These are phyloP conservation scores for Clupea harengus DNA, from an alignment of 2,113 vertebrate species.

Conservation along the genomic window DNA sequence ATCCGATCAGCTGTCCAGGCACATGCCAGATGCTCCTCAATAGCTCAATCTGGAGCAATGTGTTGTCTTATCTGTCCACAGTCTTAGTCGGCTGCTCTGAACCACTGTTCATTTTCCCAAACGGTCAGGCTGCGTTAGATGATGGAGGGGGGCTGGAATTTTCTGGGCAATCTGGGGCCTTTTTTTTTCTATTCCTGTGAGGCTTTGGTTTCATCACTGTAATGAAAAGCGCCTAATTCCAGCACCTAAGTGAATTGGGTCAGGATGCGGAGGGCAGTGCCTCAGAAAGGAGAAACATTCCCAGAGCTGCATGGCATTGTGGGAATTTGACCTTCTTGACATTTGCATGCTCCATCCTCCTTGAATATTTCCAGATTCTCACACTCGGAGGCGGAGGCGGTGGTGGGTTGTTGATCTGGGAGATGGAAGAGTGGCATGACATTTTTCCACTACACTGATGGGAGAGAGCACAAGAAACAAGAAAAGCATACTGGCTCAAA, in stretches of 20 bases:
- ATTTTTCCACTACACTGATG: background rate
- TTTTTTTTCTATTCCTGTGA: background rate
- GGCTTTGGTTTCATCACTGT: constrained; percentile 3
- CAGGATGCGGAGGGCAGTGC: background rate
- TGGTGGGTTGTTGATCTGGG: background rate
- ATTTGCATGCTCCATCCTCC: constrained; percentile 21
- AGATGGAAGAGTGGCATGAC: background rate
- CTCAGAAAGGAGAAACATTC: constrained; percentile 22
- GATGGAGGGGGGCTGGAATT: background rate
- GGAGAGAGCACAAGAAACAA: constrained; percentile 22
- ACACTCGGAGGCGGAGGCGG: background rate
- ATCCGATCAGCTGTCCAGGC: background rate
- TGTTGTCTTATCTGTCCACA: background rate
- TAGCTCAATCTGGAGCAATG: background rate
- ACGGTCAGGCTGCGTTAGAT: background rate
- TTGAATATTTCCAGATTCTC: constrained; percentile 36
- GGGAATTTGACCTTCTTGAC: constrained; percentile 39
- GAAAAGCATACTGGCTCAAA: constrained; percentile 15
- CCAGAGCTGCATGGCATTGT: constrained; percentile 1
- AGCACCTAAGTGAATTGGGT: background rate
- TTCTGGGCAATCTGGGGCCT: background rate
- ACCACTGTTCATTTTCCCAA: background rate
- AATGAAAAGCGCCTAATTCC: background rate
- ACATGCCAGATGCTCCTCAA: background rate
- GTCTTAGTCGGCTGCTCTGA: background rate